Evolutionary conservation across 2,888 invertebrate genomes (phyloP).

Genomic region (Archaeoteleia sp.): DNA sequence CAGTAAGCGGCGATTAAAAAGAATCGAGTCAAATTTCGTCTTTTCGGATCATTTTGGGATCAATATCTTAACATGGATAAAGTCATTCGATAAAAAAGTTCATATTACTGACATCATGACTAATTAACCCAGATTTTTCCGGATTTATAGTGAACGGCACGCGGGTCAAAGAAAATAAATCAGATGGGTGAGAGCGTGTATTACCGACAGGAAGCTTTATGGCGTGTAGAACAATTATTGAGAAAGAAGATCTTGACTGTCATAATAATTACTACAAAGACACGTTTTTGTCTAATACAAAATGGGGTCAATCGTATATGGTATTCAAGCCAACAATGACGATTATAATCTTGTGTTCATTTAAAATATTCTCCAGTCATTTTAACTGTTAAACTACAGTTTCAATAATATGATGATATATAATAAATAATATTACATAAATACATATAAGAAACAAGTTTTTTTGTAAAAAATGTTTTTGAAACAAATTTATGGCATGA

Average conservation of each 20-base stretch:
- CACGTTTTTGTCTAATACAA: constrained; percentile 14
- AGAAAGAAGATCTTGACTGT: constrained; percentile 42
- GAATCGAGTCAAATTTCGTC: too few relatives aligned
- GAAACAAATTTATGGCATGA: too few relatives aligned
- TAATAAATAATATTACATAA: too few relatives aligned
- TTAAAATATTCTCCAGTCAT: too few relatives aligned
- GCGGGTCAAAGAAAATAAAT: constrained; percentile 37
- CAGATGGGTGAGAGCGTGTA: constrained; percentile 42
- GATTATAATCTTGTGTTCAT: constrained; percentile 5
- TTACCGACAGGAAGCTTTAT: constrained; percentile 42
- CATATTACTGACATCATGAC: constrained; percentile 20
- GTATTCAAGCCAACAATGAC: constrained; percentile 17
- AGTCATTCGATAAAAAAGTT: constrained; percentile 17
- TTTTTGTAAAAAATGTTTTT: too few relatives aligned
- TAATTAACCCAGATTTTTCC: constrained; percentile 50
- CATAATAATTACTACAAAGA: constrained; percentile 33
- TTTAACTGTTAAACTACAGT: too few relatives aligned
- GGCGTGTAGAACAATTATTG: constrained; percentile 44
- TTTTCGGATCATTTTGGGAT: too few relatives aligned
- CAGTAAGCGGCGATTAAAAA: too few relatives aligned
- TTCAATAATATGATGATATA: too few relatives aligned
- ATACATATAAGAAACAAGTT: too few relatives aligned
- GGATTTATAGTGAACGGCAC: constrained; percentile 42
- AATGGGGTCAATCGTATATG: constrained; percentile 39
- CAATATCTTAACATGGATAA: too few relatives aligned